phyloP scores from a whole-genome alignment of 2,797 vertebrate species.

The Esox lucius region DNA sequence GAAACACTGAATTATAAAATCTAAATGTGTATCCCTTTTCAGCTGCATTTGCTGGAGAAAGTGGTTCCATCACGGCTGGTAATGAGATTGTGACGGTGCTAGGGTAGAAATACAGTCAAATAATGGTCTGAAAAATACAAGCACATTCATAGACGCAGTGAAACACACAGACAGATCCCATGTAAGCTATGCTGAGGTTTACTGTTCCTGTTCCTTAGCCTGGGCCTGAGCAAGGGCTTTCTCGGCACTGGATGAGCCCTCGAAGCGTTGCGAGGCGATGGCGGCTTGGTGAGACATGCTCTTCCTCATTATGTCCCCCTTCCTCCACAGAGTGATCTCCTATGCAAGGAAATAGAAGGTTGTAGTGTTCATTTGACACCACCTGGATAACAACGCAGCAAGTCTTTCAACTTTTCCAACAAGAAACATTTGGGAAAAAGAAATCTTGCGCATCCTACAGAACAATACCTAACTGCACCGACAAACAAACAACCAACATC shows the following conservation, averaged over 20 bases:
- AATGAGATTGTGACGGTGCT: neutral
- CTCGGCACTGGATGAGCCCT: slow-evolving; percentile 71
- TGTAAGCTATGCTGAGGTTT: slow-evolving; percentile 43
- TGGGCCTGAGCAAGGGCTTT: slow-evolving; percentile 30
- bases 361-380: neutral
- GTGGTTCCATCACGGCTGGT: slow-evolving; percentile 6
- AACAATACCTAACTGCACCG: neutral
- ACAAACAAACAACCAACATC: neutral
- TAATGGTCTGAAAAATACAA: slow-evolving; percentile 21
- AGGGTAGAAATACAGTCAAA: slow-evolving; percentile 27
- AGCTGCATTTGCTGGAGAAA: slow-evolving; percentile 22
- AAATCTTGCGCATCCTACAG: neutral
- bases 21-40: slow-evolving; percentile 13
- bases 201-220: slow-evolving; percentile 48
- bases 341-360: slow-evolving; percentile 53
- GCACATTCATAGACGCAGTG: slow-evolving; percentile 22
- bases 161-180: slow-evolving; percentile 8
- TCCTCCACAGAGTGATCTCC: slow-evolving; percentile 97
- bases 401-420: neutral
- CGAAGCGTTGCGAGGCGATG: slow-evolving; percentile 91
- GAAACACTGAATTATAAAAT: slow-evolving; percentile 6
- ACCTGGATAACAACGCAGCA: too few species aligned
- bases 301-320: slow-evolving; percentile 94
- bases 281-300: slow-evolving; percentile 95
- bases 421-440: too few species aligned